Conservation (phyloP, 2,797 vertebrate species). For the Apogon talboti region DNA sequence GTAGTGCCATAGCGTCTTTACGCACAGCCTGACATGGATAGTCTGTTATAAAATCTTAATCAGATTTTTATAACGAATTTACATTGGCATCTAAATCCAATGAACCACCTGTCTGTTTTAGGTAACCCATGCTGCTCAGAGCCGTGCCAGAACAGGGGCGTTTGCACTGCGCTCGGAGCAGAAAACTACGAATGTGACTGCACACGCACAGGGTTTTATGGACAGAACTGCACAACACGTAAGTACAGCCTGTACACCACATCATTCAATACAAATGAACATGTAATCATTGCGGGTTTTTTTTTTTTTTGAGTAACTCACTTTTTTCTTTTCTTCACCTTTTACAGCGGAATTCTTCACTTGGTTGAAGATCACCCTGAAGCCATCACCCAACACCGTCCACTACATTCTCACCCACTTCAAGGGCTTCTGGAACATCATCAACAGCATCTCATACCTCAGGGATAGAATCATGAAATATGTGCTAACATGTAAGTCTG, state of each 20-base stretch:
- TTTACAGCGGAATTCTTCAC: conserved; percentile 91
- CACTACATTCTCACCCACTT: conserved; percentile 97
- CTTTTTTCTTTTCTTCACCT: not conserved
- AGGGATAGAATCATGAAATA: conserved; percentile 92
- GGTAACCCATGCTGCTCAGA: conserved; percentile 94
- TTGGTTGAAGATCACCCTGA: conserved; percentile 87
- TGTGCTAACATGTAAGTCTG: conserved; percentile 92
- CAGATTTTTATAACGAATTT: not conserved
- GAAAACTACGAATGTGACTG: conserved; percentile 94
- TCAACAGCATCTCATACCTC: conserved; percentile 92
- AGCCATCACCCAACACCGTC: conserved; percentile 91
- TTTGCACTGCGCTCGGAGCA: conserved; percentile 85
- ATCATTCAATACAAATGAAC: fast-evolving
- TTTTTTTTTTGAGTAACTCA: not conserved
- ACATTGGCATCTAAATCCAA: not conserved
- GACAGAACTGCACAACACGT: conserved; percentile 93
- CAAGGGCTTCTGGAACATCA: conserved; percentile 91
- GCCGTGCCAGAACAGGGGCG: conserved; percentile 94
- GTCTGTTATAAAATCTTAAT: not conserved
- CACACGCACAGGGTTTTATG: conserved; percentile 91
- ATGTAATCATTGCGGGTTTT: not conserved
- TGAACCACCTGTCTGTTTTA: conserved; percentile 48
- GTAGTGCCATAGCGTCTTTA: not conserved
- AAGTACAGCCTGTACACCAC: conserved; percentile 61
- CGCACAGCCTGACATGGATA: no score